Evolutionary conservation across 2,797 vertebrate genomes (phyloP).

Genomic region (Prunella strophiata): DNA sequence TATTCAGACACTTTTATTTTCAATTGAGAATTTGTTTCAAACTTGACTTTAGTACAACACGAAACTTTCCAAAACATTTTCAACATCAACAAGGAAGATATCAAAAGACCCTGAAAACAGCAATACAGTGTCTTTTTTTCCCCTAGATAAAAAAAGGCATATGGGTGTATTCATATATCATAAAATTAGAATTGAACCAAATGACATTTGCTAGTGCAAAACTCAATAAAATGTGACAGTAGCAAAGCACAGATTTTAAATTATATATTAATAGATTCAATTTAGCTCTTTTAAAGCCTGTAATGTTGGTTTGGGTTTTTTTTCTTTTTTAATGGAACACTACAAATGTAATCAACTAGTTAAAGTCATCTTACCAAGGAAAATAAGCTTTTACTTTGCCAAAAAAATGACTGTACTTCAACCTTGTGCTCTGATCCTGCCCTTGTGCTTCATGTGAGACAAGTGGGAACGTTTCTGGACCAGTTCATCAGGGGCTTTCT

Average conservation of each 20-base stretch:
- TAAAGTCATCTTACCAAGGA: neutral
- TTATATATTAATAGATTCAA: neutral
- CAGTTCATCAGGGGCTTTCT: neutral
- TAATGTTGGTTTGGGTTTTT: rapidly evolving
- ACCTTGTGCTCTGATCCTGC: neutral
- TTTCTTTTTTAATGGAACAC: neutral
- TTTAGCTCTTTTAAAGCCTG: neutral
- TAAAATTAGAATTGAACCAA: neutral
- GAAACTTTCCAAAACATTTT: neutral
- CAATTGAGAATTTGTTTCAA: neutral
- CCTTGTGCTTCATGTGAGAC: neutral
- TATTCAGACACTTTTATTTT: neutral
- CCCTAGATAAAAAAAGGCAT: neutral
- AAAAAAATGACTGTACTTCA: neutral
- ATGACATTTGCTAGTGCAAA: neutral
- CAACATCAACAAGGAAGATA: neutral
- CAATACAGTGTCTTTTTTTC: neutral
- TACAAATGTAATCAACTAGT: neutral
- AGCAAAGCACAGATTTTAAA: neutral
- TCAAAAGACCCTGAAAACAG: neutral
- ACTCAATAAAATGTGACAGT: neutral
- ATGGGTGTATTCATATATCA: neutral
- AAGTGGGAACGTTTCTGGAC: neutral
- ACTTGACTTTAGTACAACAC: neutral
- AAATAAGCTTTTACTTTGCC: neutral